These are phyloP conservation scores for Bergia sp. DNA, from an alignment of 92 coral and sea anemone genomes.

Conservation along the genomic window DNA sequence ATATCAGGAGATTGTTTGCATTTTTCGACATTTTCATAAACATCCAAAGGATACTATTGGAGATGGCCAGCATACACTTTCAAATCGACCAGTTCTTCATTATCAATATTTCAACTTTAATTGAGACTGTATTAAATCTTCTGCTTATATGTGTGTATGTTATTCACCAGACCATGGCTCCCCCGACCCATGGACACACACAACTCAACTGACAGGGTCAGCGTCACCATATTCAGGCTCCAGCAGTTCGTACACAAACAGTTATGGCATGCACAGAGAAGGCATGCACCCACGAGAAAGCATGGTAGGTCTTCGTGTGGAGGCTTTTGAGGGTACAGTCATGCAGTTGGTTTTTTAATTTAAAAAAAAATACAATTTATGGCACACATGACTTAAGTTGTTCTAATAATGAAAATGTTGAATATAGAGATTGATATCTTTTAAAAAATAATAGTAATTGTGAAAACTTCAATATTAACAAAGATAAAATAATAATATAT, in stretches of 20 bases:
- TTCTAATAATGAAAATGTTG: too few species aligned
- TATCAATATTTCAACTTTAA: neutral
- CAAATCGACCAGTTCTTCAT: neutral
- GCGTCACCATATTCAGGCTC: constrained; percentile 76
- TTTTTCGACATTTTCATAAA: too few species aligned
- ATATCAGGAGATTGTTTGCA: too few species aligned
- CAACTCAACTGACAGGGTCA: constrained; percentile 82
- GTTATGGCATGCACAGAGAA: constrained; percentile 79
- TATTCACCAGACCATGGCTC: constrained; percentile 91
- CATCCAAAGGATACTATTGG: neutral
- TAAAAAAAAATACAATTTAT: too few species aligned
- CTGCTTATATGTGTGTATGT: neutral
- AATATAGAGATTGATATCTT: too few species aligned
- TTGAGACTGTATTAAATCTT: too few species aligned
- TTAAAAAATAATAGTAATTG: too few species aligned
- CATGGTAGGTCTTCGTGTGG: constrained; percentile 68
- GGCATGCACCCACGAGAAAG: constrained; percentile 80
- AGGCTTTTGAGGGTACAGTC: too few species aligned
- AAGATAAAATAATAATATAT: too few species aligned
- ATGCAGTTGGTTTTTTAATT: too few species aligned
- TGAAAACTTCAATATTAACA: too few species aligned
- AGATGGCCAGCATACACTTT: neutral
- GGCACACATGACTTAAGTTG: neutral
- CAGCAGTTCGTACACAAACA: constrained; percentile 76
- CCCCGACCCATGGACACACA: constrained; percentile 97